Evolutionary conservation across 1,140 invertebrate species (phyloP).

Genomic region (Formica exsecta): DNA sequence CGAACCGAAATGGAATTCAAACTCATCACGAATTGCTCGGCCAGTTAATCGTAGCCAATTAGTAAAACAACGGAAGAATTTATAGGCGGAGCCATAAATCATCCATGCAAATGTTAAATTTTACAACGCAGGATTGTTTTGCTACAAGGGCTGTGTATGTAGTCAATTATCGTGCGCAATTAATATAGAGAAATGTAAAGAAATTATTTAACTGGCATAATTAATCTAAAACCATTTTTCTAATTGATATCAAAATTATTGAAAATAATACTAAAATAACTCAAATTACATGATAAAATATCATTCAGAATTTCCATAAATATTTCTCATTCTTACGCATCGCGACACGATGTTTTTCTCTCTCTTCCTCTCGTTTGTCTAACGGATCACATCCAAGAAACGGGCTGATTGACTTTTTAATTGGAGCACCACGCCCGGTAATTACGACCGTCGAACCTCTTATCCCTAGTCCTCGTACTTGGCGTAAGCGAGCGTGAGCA

Average conservation of each 20-base stretch:
- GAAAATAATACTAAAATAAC: not conserved
- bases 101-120: slow-evolving; percentile 34
- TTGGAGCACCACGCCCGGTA: slow-evolving; percentile 77
- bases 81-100: slow-evolving; percentile 53
- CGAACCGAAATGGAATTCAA: slow-evolving; percentile 59
- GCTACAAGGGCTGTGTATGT: not conserved
- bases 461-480: slow-evolving; percentile 47
- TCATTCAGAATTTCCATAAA: not conserved
- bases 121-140: slow-evolving; percentile 30
- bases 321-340: slow-evolving; percentile 7
- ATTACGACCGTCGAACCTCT: slow-evolving; percentile 72
- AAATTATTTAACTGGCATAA: not conserved
- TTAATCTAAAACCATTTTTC: not conserved
- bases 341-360: not conserved
- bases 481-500: slow-evolving; percentile 22
- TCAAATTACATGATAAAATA: not conserved
- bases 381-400: slow-evolving; percentile 55
- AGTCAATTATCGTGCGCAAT: not conserved
- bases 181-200: not conserved
- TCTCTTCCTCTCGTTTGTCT: slow-evolving; percentile 26
- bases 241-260: not conserved
- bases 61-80: slow-evolving; percentile 63
- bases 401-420: slow-evolving; percentile 83
- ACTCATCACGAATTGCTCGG: slow-evolving; percentile 46
- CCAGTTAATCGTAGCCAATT: slow-evolving; percentile 54